Evolutionary conservation across 2,888 invertebrate species (phyloP).

Genomic region (Xanthia togata): DNA sequence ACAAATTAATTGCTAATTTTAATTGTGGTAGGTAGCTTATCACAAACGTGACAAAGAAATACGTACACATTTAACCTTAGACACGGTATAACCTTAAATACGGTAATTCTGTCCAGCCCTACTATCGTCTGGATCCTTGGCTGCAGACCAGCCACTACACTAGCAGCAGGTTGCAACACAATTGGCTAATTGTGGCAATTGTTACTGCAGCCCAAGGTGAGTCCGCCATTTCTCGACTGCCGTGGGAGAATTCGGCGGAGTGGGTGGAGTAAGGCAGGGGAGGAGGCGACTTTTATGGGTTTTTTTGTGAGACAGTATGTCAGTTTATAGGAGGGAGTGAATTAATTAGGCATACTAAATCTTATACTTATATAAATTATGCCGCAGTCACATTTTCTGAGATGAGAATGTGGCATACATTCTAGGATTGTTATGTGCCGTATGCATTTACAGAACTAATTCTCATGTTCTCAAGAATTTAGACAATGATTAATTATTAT

Average conservation of each 20-base stretch:
- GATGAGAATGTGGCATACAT: no score
- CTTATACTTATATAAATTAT: no score
- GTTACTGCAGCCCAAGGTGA: slow-evolving; percentile 75
- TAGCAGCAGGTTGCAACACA: slow-evolving; percentile 74
- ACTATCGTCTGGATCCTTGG: slow-evolving; percentile 55
- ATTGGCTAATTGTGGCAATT: slow-evolving; percentile 78
- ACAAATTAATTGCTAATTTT: neutral
- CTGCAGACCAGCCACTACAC: slow-evolving; percentile 59
- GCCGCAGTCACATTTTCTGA: no score
- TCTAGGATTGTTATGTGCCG: neutral
- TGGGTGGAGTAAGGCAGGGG: slow-evolving; percentile 28
- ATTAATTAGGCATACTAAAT: no score
- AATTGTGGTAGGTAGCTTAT: neutral
- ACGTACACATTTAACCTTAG: neutral
- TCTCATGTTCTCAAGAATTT: neutral
- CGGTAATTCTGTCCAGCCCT: slow-evolving; percentile 47
- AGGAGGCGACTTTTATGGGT: slow-evolving; percentile 18
- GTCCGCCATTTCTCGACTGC: slow-evolving; percentile 68
- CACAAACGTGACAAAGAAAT: neutral
- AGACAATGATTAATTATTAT: neutral
- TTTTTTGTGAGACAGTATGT: neutral
- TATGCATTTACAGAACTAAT: neutral
- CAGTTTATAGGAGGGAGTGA: no score
- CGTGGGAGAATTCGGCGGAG: slow-evolving; percentile 75
- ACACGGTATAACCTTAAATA: no score